A percentile compares a stretch with the other conserved stretches of the same genome.
phyloP scores from a whole-genome alignment of 2,888 invertebrate species.

The Odontomyia ornata region DNA sequence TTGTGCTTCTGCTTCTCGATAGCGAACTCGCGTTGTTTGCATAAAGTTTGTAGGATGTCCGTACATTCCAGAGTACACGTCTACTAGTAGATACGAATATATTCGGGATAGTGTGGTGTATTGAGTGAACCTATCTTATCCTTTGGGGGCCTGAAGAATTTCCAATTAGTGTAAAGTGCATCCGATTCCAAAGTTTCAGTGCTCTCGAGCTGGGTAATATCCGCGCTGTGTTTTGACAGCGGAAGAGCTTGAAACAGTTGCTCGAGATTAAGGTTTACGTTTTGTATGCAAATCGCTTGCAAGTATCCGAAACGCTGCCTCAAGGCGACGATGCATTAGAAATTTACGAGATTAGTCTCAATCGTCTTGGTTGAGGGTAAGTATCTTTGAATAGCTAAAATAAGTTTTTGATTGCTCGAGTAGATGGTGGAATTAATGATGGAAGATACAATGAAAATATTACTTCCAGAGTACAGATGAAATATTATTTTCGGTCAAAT shows the following conservation, averaged over 20 bases:
- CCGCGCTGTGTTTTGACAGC: neutral
- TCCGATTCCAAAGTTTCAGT: slow-evolving; percentile 1
- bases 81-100: neutral
- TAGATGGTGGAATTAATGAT: too few species aligned
- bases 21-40: slow-evolving; percentile 1
- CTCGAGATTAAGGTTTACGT: neutral
- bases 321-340: slow-evolving; percentile 15
- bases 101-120: slow-evolving; percentile 18
- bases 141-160: slow-evolving; percentile 27
- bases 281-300: slow-evolving; percentile 5
- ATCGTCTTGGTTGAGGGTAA: neutral
- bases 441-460: too few species aligned
- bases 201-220: neutral
- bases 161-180: slow-evolving; percentile 45
- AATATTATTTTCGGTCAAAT: too few species aligned
- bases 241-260: neutral
- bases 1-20: neutral
- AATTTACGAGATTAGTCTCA: slow-evolving; percentile 4
- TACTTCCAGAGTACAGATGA: too few species aligned
- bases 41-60: neutral
- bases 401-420: too few species aligned
- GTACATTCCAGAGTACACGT: neutral
- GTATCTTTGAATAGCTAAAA: neutral
- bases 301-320: neutral
- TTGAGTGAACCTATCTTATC: slow-evolving; percentile 25